phyloP scores from a whole-genome alignment of 1,140 invertebrate genomes.

The Drosophila pseudoobscura region DNA sequence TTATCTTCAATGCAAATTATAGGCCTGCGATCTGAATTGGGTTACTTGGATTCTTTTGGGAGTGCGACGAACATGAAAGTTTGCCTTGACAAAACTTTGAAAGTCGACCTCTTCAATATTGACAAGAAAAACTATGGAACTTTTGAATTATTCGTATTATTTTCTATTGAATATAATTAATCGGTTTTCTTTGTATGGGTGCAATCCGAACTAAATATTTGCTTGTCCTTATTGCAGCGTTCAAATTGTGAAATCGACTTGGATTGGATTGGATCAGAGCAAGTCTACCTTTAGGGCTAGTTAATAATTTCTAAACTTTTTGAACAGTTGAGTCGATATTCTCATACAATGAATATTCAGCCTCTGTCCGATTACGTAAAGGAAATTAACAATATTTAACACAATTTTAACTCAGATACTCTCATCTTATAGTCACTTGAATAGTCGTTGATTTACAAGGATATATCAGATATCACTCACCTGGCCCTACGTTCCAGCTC shows the following conservation, averaged over 20 bases:
- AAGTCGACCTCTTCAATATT: neutral
- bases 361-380: no score
- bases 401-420: no score
- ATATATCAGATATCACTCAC: slow-evolving; percentile 84
- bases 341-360: no score
- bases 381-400: no score
- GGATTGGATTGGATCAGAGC: no score
- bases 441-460: neutral
- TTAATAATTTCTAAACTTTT: no score
- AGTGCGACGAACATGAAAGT: slow-evolving; percentile 24
- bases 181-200: slow-evolving; percentile 14
- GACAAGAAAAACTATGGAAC: slow-evolving; percentile 17
- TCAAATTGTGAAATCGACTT: no score
- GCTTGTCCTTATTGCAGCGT: slow-evolving; percentile 1
- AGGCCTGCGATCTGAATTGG: slow-evolving; percentile 46
- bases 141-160: slow-evolving; percentile 14
- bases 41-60: slow-evolving; percentile 48
- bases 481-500: slow-evolving; percentile 91
- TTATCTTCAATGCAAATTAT: slow-evolving; percentile 74
- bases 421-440: no score
- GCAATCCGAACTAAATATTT: neutral
- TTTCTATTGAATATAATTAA: slow-evolving; percentile 7
- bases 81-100: neutral
- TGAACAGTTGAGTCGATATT: no score
- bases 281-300: no score